Evolutionary conservation across 1,140 invertebrate genomes (phyloP), one percentile per base, ranked within the genome.

Genomic region (Apis laboriosa): DNA sequence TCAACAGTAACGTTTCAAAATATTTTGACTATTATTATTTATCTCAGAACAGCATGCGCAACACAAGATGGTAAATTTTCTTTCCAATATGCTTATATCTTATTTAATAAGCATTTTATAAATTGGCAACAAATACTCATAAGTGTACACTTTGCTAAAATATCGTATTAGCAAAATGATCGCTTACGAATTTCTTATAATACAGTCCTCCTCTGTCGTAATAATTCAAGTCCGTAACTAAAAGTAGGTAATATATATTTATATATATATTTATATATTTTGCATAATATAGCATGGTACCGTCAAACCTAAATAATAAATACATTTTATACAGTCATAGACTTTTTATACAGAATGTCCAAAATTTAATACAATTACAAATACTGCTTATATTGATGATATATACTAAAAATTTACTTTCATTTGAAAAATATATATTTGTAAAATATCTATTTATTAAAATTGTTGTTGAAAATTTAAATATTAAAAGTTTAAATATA

Each of bases 291-390:
- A 90, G 90, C 90, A 90, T 88, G 88, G 88, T 92, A 91, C 92
- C 92, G 91, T 94, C 92, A 89, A 94, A 94, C 92, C 92, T 93
- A 94, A 94, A 93, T 92, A 94, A 93, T 94, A 94, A 93, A 94
- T 94, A 93, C 93, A 93, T 93, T 94, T 93, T 93, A 93, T 94
- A 94, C 93, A 94, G 90, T 94, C 91, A 88, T 87, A 91, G 92
- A 90, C 92, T 88, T 90, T 92, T 92, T 89, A 92, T 93, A 91
- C 91, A 93, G 92, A 94, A 93, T 93, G 88, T 91, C 90, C 91
- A 80, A 87, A 86, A 89, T 88, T 86, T 89, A 73, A 79, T 75
- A 88, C 83, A 85, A 87, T 75, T 13, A n/a, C 49, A 49, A 55
- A 67, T 70, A 80, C 24, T 28, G 58, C 51, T 70, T n/a, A 82